phyloP scores from a whole-genome alignment of 2,797 vertebrate genomes.

The Mallotus villosus region DNA sequence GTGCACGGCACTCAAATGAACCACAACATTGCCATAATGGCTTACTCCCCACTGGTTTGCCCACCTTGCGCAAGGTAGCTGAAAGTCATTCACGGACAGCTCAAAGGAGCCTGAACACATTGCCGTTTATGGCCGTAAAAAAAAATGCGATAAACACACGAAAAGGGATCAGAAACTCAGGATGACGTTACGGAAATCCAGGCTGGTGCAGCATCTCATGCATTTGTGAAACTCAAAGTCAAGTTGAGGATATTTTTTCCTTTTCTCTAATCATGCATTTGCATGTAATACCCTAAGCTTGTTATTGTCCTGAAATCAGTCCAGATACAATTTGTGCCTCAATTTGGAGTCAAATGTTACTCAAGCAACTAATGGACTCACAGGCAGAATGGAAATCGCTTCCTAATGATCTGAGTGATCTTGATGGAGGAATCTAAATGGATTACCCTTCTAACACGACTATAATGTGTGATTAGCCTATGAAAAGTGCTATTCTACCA shows the following conservation, averaged over 20 bases:
- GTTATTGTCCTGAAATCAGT: slow-evolving; percentile 72
- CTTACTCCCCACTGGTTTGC: slow-evolving; percentile 78
- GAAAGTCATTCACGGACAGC: slow-evolving; percentile 81
- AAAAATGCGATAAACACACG: slow-evolving; percentile 76
- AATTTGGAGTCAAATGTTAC: slow-evolving; percentile 71
- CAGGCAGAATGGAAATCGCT: slow-evolving; percentile 75
- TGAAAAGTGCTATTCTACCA: slow-evolving; percentile 62
- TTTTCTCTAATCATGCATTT: slow-evolving; percentile 68
- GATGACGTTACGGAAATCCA: slow-evolving; percentile 56
- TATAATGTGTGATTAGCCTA: slow-evolving; percentile 71
- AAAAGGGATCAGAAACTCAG: slow-evolving; percentile 51
- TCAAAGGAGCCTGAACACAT: slow-evolving; percentile 71
- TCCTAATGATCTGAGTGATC: slow-evolving; percentile 78
- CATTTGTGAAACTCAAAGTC: slow-evolving; percentile 41
- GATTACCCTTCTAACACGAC: slow-evolving; percentile 72
- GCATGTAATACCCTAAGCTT: slow-evolving; percentile 64
- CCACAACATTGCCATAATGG: slow-evolving; percentile 74
- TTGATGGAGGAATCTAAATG: slow-evolving; percentile 76
- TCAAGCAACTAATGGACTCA: slow-evolving; percentile 75
- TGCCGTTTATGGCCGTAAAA: slow-evolving; percentile 86
- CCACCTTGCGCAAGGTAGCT: slow-evolving; percentile 83
- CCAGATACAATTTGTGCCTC: slow-evolving; percentile 72
- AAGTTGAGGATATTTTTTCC: slow-evolving; percentile 48
- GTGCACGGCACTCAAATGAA: slow-evolving; percentile 76
- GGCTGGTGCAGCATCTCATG: slow-evolving; percentile 43